Conservation (phyloP, 2,888 invertebrate genomes). For the Nycteola revayana region DNA sequence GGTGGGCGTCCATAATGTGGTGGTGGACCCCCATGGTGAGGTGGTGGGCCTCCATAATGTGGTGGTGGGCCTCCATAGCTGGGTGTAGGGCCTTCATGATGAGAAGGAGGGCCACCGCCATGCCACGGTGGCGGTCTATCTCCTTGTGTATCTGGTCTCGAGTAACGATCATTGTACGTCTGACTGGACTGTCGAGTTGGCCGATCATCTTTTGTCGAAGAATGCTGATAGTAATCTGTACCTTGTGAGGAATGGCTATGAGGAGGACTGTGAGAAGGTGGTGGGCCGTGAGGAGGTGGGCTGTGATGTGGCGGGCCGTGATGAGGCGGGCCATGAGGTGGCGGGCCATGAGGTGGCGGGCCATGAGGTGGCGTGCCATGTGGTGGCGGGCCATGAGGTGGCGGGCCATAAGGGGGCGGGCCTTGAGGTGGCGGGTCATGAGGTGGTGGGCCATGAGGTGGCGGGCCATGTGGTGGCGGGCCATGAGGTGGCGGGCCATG, state of each 20-base stretch:
- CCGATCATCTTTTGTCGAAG: constrained; percentile 19
- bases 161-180: background rate
- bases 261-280: constrained; percentile 8
- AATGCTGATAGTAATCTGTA: constrained; percentile 15
- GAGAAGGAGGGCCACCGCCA: constrained; percentile 9
- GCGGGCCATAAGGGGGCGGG: background rate
- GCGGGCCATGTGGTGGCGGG: constrained; percentile 7
- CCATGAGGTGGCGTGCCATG: background rate
- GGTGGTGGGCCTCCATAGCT: constrained; percentile 8
- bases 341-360: background rate
- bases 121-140: constrained; percentile 13
- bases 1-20: constrained; percentile 12
- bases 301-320: background rate
- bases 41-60: constrained; percentile 3
- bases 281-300: constrained; percentile 1
- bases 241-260: constrained; percentile 10
- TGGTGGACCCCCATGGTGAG: constrained; percentile 12
- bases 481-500: constrained; percentile 5
- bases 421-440: background rate
- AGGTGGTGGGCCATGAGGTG: constrained; percentile 4
- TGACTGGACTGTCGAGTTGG: constrained; percentile 17
- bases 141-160: background rate
- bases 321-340: constrained; percentile 2
- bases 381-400: background rate
- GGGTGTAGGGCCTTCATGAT: constrained; percentile 10